Base-by-base conservation (phyloP, 2,113 vertebrate genomes). In the Lepus timidus region DNA sequence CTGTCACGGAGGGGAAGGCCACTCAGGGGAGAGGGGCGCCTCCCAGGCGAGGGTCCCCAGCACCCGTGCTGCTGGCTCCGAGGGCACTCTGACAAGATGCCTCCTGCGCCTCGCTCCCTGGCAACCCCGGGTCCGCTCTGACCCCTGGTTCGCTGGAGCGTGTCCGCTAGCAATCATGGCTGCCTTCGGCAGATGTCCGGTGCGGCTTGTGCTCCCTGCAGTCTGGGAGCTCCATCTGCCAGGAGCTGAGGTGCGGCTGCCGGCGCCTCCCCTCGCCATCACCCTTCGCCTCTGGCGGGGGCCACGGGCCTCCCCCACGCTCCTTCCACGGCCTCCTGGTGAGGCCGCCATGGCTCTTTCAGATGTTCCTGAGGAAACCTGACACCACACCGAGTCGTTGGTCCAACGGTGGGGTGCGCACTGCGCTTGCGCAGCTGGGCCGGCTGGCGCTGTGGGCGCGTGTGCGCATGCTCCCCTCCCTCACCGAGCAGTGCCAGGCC, bases 1-100 rank as follows among this genome's bases (percentile, higher is more conserved):
- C 33, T 17, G 97, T 94, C 96, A 97, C 83, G 91, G 95, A 93
- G 88, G 81, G 90, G 80, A 88, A 74, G 96, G 95, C 87, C 96
- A 70, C 93, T 86, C 29, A 61, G 76, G 96, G 85, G n/a, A 36
- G 89, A 86, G 84, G 1, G 87, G 90, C 78, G 82, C 62, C 23
- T 51, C 76, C 44, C 79, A 58, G 33, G 51, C 36, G 11, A 86
- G 31, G 5, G 70, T 90, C 23, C 3, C 1, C 7, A 2, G 1
- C 0, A 6, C 29, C 14, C 1, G 10, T 68, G 73, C 8, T 3
- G 61, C 13, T 10, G 7, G 44, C 61, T 73, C 36, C 2, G 44
- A 4, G 52, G n/a, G 0, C 0, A 9, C 79, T 23, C 62, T 17
- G 31, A 65, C 39, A 55, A 55, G 81, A 31, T 0, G 0, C 20